Evolutionary conservation across 1,140 invertebrate genomes (phyloP), one percentile per base, ranked within the genome.

Genomic region (Tribolium castaneum): DNA sequence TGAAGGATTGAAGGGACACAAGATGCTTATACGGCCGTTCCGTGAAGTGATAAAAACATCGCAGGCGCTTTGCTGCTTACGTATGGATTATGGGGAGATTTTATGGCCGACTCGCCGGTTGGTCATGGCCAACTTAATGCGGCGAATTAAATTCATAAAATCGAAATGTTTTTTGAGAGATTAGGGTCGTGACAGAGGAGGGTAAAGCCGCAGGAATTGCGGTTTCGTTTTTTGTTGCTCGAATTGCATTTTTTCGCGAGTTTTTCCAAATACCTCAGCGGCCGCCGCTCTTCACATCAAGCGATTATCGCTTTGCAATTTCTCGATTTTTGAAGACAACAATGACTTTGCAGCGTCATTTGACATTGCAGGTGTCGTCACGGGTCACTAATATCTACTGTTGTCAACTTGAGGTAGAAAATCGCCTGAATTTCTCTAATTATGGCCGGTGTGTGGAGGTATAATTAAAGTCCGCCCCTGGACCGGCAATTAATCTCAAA

Each of bases 61-160:
- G 59, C 59, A 52, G 30, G 59, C 25, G 59, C 59, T 66, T 66
- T 35, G 34, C n/a, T 34, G 25, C 6, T 35, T 66, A 66, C 34
- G 59, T 9, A 45, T 45, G 39, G 39, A 45, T 45, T 9, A 45
- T 45, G 39, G 39, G 59, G 25, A 10, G 30, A 13, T 66, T 66
- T 66, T 66, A 66, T 66, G 59, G 30, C 6, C 30, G 12, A 16
- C 7, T 9, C 39, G 39, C 52, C 52, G 52, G n/a, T 54, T 30
- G 39, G 9, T 45, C n/a, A n/a, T 45, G 39, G 7, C 19, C 14
- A 19, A 14, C 25, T 30, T 66, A 35, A 66, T 62, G 56, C 56
- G 30, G 59, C 59, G 30, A 66, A 66, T 66, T 66, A 66, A 66
- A 66, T 66, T 66, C 59, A 35, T 10, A 66, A 66, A 66, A 66